phyloP scores from a whole-genome alignment of 2,888 invertebrate species.

The Idaea straminata region DNA sequence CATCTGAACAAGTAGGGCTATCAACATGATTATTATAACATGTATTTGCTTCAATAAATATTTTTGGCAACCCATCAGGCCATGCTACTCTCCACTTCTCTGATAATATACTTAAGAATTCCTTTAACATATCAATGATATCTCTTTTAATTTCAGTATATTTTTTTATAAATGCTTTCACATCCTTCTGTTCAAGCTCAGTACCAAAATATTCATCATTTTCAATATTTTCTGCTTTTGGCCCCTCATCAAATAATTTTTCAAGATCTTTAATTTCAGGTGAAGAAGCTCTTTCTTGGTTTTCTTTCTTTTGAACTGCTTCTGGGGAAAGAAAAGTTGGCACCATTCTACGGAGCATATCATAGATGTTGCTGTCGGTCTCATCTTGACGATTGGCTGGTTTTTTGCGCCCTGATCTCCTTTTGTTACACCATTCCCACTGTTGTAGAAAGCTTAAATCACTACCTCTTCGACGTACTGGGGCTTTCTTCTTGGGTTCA shows the following conservation, averaged over 20 bases:
- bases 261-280: conserved; percentile 83
- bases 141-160: conserved; percentile 79
- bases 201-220: conserved; percentile 82
- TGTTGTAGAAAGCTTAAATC: conserved; percentile 86
- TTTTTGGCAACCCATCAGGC: conserved; percentile 80
- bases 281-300: conserved; percentile 75
- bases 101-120: conserved; percentile 79
- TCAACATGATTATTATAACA: conserved; percentile 74
- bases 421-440: conserved; percentile 88
- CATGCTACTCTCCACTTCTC: conserved; percentile 83
- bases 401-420: conserved; percentile 75
- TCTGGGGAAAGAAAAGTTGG: conserved; percentile 80
- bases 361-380: conserved; percentile 83
- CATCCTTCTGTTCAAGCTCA: conserved; percentile 82
- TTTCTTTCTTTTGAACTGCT: conserved; percentile 58
- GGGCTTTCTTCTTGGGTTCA: conserved; percentile 71
- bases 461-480: conserved; percentile 84
- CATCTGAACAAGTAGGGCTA: conserved; percentile 59
- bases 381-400: conserved; percentile 78
- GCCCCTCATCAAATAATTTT: conserved; percentile 79
- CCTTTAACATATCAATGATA: conserved; percentile 81
- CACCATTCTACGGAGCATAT: conserved; percentile 83
- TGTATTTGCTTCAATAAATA: conserved; percentile 82
- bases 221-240: conserved; percentile 32
- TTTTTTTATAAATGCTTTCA: conserved; percentile 81